Conservation (phyloP, 2,888 invertebrate species). For the Stenolophus ochropezus region DNA sequence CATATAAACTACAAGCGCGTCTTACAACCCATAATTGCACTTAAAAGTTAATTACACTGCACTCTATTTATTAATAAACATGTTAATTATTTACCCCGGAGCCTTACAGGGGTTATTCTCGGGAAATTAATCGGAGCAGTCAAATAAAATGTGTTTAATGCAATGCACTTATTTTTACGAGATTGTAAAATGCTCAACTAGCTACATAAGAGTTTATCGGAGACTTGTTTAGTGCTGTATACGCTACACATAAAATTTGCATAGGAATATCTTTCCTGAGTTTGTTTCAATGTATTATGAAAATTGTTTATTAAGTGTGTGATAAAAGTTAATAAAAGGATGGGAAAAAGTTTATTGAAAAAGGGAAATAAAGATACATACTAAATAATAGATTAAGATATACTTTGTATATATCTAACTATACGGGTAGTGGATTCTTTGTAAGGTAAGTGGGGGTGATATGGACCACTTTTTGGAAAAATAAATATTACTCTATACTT, state of each 20-base stretch:
- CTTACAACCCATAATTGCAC: background rate
- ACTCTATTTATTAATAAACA: background rate
- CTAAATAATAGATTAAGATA: too few relatives aligned
- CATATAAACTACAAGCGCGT: background rate
- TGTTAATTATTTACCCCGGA: background rate
- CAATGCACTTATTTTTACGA: background rate
- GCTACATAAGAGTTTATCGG: too few relatives aligned
- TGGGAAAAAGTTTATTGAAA: too few relatives aligned
- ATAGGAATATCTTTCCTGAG: background rate
- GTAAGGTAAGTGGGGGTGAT: too few relatives aligned
- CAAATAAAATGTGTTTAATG: background rate
- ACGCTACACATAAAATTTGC: background rate
- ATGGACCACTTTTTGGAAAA: too few relatives aligned
- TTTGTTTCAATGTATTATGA: background rate
- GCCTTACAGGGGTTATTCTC: background rate
- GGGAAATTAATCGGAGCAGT: background rate
- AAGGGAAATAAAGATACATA: too few relatives aligned
- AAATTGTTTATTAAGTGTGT: background rate
- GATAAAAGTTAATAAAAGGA: too few relatives aligned
- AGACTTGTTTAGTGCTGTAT: background rate
- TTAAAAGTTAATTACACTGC: background rate
- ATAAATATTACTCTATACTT: too few relatives aligned
- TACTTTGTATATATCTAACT: too few relatives aligned
- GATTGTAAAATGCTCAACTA: too few relatives aligned
- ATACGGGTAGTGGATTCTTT: too few relatives aligned